Percentiles rank a stretch among this genome's conserved stretches.
phyloP scores from a whole-genome alignment of 2,113 vertebrate species.

The Sebastes schlegelii region DNA sequence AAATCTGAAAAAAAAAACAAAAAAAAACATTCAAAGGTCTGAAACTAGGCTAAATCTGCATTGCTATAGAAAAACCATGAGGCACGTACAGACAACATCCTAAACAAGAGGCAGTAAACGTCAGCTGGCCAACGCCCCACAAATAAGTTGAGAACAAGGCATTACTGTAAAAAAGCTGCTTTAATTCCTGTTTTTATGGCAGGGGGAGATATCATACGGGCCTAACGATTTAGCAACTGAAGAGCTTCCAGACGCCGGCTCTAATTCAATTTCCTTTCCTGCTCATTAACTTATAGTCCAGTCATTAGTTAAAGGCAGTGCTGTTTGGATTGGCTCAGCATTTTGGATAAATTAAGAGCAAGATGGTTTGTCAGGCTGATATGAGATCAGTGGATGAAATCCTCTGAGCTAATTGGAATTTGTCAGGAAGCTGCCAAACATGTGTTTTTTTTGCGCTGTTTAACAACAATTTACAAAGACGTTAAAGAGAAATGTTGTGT shows the following conservation, averaged over 20 bases:
- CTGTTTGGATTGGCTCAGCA: slow-evolving; percentile 57
- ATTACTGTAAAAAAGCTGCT: slow-evolving; percentile 22
- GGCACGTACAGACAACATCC: slow-evolving; percentile 3
- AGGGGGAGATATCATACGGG: slow-evolving; percentile 19
- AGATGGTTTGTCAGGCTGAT: slow-evolving; percentile 21
- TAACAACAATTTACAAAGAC: slow-evolving; percentile 36
- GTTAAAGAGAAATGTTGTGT: slow-evolving; percentile 15
- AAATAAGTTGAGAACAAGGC: slow-evolving; percentile 49
- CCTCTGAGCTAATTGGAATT: slow-evolving; percentile 39
- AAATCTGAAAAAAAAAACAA: too few relatives aligned
- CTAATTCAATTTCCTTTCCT: slow-evolving; percentile 65
- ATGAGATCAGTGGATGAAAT: slow-evolving; percentile 22
- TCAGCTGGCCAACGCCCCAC: slow-evolving; percentile 28
- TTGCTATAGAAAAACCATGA: neutral
- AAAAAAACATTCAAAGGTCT: neutral
- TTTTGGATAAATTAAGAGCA: slow-evolving; percentile 50
- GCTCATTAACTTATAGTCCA: slow-evolving; percentile 66
- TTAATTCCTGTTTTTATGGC: slow-evolving; percentile 20
- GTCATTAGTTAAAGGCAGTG: slow-evolving; percentile 57
- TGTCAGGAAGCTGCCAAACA: slow-evolving; percentile 11
- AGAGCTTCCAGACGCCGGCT: slow-evolving; percentile 49
- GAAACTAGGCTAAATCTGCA: neutral
- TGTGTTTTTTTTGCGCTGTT: slow-evolving; percentile 21
- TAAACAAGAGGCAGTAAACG: slow-evolving; percentile 31
- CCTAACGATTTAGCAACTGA: slow-evolving; percentile 52